A percentile compares a stretch with the other conserved stretches of the same genome.
Evolutionary conservation across 2,888 invertebrate genomes (phyloP).

Genomic region (Carabus problematicus): DNA sequence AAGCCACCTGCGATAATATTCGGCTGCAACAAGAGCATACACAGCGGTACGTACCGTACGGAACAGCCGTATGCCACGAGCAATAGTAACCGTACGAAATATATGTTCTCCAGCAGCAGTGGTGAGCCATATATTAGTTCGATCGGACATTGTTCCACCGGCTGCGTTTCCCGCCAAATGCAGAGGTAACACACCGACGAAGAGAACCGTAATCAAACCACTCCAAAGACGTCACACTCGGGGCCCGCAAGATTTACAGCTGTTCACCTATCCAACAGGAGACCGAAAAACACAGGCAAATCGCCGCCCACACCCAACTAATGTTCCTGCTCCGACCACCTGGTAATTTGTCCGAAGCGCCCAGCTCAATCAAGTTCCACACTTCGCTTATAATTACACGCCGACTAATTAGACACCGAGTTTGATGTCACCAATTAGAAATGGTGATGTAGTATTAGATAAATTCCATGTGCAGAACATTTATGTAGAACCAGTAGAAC

Average conservation of each 20-base stretch:
- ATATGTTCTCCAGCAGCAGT: background rate
- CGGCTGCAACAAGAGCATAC: background rate
- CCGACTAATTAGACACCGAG: constrained; percentile 32
- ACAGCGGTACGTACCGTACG: background rate
- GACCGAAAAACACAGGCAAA: background rate
- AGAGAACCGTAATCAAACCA: constrained; percentile 19
- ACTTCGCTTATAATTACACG: constrained; percentile 26
- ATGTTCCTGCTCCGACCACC: background rate
- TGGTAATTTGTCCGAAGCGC: background rate
- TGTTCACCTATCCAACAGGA: background rate
- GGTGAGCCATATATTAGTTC: constrained; percentile 19
- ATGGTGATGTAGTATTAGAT: constrained; percentile 18
- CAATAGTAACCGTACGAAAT: background rate
- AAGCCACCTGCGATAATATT: constrained; percentile 19
- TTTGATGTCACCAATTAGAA: constrained; percentile 33
- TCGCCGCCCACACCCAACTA: background rate
- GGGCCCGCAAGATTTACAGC: constrained; percentile 10
- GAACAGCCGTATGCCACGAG: background rate
- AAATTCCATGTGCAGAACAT: constrained; percentile 13
- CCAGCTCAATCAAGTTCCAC: background rate
- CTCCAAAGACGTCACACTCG: constrained; percentile 10
- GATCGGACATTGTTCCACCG: constrained; percentile 23
- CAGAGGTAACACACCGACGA: background rate
- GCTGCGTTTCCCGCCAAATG: constrained; percentile 12
- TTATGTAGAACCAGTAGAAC: no score